Percentiles rank a stretch among this genome's conserved stretches.
These are phyloP conservation scores for Physocephala rufipes DNA, from an alignment of 2,888 invertebrate genomes.

Conservation along the genomic window DNA sequence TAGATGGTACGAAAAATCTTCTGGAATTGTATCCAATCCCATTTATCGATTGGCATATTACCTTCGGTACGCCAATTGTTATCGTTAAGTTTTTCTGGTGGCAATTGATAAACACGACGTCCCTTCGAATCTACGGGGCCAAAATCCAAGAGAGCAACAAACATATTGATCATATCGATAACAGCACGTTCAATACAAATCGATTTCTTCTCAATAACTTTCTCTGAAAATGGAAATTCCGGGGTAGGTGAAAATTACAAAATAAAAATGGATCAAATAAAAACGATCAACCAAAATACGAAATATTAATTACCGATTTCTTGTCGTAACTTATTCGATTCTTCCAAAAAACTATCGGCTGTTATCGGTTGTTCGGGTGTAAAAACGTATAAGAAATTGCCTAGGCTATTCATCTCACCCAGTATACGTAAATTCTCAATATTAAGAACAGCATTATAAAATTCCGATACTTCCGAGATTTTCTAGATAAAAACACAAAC, in stretches of 20 bases:
- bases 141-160: conserved; percentile 69
- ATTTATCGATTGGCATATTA: conserved; percentile 60
- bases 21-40: conserved; percentile 63
- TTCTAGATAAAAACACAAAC: conserved; percentile 44
- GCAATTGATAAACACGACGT: conserved; percentile 70
- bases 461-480: conserved; percentile 51
- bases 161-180: conserved; percentile 80
- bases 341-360: conserved; percentile 71
- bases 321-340: conserved; percentile 70
- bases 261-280: too few species aligned
- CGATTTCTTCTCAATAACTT: conserved; percentile 70
- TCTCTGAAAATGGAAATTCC: conserved; percentile 52
- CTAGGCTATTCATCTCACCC: conserved; percentile 73
- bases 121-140: conserved; percentile 67
- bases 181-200: conserved; percentile 79
- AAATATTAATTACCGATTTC: conserved; percentile 49
- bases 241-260: background rate
- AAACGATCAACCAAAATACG: background rate
- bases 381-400: conserved; percentile 71
- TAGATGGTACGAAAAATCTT: conserved; percentile 61
- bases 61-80: conserved; percentile 64
- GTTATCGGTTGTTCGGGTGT: conserved; percentile 72
- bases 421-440: conserved; percentile 81
- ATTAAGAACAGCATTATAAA: conserved; percentile 69
- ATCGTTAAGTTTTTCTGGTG: conserved; percentile 69